Evolutionary conservation across 2,113 vertebrate species (phyloP).

Genomic region (Carollia perspicillata): DNA sequence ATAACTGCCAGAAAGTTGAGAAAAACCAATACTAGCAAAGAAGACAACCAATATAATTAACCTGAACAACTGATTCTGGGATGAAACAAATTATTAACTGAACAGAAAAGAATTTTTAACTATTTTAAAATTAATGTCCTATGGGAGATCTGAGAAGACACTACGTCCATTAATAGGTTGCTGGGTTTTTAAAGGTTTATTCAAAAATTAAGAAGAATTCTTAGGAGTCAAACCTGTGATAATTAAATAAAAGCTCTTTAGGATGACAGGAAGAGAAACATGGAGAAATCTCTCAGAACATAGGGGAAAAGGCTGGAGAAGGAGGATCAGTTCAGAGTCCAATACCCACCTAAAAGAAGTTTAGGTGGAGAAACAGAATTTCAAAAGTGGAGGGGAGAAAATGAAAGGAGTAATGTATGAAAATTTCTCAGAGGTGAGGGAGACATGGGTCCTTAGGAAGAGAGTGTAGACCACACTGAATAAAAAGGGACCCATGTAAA

Average conservation of each 20-base stretch:
- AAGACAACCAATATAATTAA: not conserved
- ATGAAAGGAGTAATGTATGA: not conserved
- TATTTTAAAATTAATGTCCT: not conserved
- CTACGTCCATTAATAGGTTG: not conserved
- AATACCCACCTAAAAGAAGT: not conserved
- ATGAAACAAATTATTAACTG: not conserved
- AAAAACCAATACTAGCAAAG: not conserved
- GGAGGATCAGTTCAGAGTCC: not conserved
- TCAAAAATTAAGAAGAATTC: not conserved
- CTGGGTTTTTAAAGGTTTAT: not conserved
- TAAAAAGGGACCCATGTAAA: not conserved
- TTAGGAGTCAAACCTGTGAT: not conserved
- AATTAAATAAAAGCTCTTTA: conserved; percentile 20
- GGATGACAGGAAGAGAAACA: not conserved
- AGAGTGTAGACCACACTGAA: not conserved
- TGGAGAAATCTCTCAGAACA: not conserved
- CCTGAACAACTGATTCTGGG: not conserved
- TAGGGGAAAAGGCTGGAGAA: not conserved
- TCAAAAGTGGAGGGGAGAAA: not conserved
- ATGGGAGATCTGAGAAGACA: not conserved
- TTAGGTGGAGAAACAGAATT: not conserved
- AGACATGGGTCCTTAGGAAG: not conserved
- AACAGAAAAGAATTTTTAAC: not conserved
- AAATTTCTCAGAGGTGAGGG: not conserved
- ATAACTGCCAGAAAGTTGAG: not conserved